Evolutionary conservation across 1,140 invertebrate species (phyloP).

Genomic region (Drosophila leontia): DNA sequence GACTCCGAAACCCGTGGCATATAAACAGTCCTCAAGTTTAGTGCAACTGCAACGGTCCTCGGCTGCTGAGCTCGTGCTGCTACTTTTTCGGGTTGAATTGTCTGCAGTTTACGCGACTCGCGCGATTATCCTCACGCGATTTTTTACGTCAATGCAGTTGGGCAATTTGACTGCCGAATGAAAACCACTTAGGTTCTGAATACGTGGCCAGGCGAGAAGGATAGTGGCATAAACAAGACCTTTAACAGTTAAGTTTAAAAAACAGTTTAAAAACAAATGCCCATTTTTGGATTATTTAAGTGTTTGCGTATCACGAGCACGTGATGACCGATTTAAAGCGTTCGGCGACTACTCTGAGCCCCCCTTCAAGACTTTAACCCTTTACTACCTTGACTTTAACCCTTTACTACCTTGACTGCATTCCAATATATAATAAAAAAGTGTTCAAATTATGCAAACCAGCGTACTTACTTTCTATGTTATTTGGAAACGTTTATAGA

Average conservation of each 20-base stretch:
- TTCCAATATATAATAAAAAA: background rate
- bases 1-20: slow-evolving; percentile 32
- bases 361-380: slow-evolving; percentile 5
- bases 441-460: too few relatives aligned
- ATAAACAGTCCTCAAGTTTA: slow-evolving; percentile 58
- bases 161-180: slow-evolving; percentile 46
- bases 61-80: slow-evolving; percentile 27
- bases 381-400: background rate
- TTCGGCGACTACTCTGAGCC: background rate
- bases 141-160: slow-evolving; percentile 37
- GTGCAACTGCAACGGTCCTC: slow-evolving; percentile 73
- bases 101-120: slow-evolving; percentile 40
- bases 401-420: background rate
- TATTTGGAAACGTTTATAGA: background rate
- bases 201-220: background rate
- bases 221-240: slow-evolving; percentile 12
- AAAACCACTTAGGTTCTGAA: slow-evolving; percentile 26
- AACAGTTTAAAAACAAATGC: slow-evolving; percentile 2
- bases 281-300: background rate
- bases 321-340: slow-evolving; percentile 31
- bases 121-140: slow-evolving; percentile 21
- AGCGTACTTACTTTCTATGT: background rate
- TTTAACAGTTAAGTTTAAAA: slow-evolving; percentile 61
- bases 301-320: slow-evolving; percentile 9
- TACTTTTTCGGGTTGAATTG: background rate